A percentile compares a stretch with the other conserved stretches of the same genome.
phyloP scores from a whole-genome alignment of 2,888 invertebrate genomes.

The Silvanus unidentatus region DNA sequence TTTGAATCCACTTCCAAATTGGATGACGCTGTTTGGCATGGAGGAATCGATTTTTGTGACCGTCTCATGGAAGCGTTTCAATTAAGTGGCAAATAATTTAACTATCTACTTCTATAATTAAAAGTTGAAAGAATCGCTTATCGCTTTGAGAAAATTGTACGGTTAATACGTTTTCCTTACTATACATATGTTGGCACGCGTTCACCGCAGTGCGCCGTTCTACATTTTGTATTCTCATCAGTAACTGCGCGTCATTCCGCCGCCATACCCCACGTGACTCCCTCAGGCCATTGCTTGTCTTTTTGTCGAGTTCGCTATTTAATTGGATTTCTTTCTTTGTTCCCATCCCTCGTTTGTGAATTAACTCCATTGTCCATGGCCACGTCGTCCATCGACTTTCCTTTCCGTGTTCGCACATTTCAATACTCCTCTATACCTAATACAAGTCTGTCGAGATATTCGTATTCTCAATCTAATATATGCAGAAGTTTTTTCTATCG shows the following conservation, averaged over 20 bases:
- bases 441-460: neutral
- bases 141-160: too few relatives aligned
- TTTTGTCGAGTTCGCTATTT: slow-evolving; percentile 38
- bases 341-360: slow-evolving; percentile 39
- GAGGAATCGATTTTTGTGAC: too few relatives aligned
- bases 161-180: slow-evolving; percentile 5
- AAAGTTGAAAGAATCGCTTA: too few relatives aligned
- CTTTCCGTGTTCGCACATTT: slow-evolving; percentile 8
- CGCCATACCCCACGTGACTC: slow-evolving; percentile 8
- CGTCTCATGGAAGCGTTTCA: too few relatives aligned
- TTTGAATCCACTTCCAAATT: too few relatives aligned
- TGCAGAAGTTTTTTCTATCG: too few relatives aligned
- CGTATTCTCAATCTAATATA: too few relatives aligned
- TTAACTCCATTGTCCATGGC: slow-evolving; percentile 42
- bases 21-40: too few relatives aligned
- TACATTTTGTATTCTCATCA: slow-evolving; percentile 34
- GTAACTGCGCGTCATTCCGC: slow-evolving; percentile 21
- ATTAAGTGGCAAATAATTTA: too few relatives aligned
- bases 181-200: slow-evolving; percentile 29
- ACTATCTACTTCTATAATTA: too few relatives aligned
- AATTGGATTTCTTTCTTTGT: slow-evolving; percentile 46
- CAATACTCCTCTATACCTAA: neutral
- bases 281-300: slow-evolving; percentile 16
- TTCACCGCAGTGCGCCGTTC: slow-evolving; percentile 33
- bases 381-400: slow-evolving; percentile 18